A percentile compares a stretch with the other conserved stretches of the same genome.
phyloP scores from a whole-genome alignment of 1,140 invertebrate species.

The Brachionus rubens region DNA sequence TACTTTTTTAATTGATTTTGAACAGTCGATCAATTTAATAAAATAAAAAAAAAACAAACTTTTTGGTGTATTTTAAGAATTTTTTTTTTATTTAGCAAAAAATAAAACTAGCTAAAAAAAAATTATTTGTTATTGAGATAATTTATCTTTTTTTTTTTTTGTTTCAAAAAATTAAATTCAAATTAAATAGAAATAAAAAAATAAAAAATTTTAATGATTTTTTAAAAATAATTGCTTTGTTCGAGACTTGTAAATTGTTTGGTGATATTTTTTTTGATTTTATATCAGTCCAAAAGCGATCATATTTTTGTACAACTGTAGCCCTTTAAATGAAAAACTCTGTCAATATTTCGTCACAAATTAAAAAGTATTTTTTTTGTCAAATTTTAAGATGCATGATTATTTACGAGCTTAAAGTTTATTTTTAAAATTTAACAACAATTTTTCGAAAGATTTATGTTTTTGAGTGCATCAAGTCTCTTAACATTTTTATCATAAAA shows the following conservation, averaged over 20 bases:
- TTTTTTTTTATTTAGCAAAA: constrained; percentile 7
- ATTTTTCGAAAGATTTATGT: too few species aligned
- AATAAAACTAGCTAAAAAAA: neutral
- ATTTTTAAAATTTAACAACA: neutral
- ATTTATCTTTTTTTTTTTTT: too few species aligned
- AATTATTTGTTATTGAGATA: neutral
- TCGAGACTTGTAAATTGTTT: neutral
- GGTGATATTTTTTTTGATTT: constrained; percentile 16
- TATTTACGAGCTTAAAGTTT: neutral
- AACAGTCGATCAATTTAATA: too few species aligned
- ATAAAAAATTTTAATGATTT: too few species aligned
- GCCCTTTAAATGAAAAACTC: constrained; percentile 12
- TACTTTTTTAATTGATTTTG: neutral
- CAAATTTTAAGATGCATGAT: too few species aligned
- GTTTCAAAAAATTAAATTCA: neutral
- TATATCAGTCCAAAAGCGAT: constrained; percentile 30
- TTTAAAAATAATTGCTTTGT: too few species aligned
- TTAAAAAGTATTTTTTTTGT: too few species aligned
- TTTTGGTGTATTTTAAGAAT: neutral
- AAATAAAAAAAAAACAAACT: too few species aligned
- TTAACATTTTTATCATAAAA: too few species aligned
- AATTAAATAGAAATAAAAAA: neutral
- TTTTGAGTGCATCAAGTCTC: too few species aligned
- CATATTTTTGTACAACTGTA: constrained; percentile 29
- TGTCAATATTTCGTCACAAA: too few species aligned